Percentiles rank a stretch among this genome's conserved stretches.
phyloP scores from a whole-genome alignment of 1,140 invertebrate species.

The Drosophila orosa region DNA sequence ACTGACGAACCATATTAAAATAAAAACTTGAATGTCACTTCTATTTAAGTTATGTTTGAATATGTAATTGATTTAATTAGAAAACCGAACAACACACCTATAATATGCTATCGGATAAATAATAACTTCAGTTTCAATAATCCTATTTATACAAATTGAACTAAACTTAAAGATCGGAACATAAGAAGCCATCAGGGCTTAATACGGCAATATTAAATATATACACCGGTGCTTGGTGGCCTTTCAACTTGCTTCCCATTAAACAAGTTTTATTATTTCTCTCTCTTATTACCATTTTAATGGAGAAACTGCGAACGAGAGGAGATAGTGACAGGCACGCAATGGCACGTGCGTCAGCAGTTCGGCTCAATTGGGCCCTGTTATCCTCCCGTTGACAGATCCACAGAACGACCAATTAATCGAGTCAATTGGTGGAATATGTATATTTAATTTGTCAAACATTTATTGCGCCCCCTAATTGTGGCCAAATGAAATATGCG shows the following conservation, averaged over 20 bases:
- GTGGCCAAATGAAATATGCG: conserved; percentile 25
- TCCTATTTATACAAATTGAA: background rate
- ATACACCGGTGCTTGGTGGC: background rate
- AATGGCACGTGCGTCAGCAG: conserved; percentile 57
- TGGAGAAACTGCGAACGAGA: conserved; percentile 3
- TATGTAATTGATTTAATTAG: background rate
- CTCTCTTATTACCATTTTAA: conserved; percentile 35
- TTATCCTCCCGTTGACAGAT: conserved; percentile 11
- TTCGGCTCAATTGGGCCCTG: conserved; percentile 5
- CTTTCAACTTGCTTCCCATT: background rate
- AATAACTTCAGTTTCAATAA: background rate
- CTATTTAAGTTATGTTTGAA: too few relatives aligned
- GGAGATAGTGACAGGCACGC: conserved; percentile 40
- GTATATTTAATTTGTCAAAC: conserved; percentile 50
- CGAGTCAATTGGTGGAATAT: conserved; percentile 47
- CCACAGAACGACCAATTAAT: conserved; percentile 47
- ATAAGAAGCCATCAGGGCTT: background rate
- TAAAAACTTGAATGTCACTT: too few relatives aligned
- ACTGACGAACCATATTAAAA: background rate
- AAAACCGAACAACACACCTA: background rate
- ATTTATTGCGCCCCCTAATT: conserved; percentile 23
- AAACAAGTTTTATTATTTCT: conserved; percentile 22
- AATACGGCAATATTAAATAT: background rate
- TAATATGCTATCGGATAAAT: background rate
- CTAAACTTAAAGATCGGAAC: background rate